Base-by-base conservation (phyloP, 2,888 invertebrate species). In the Esperia sulphurella region DNA sequence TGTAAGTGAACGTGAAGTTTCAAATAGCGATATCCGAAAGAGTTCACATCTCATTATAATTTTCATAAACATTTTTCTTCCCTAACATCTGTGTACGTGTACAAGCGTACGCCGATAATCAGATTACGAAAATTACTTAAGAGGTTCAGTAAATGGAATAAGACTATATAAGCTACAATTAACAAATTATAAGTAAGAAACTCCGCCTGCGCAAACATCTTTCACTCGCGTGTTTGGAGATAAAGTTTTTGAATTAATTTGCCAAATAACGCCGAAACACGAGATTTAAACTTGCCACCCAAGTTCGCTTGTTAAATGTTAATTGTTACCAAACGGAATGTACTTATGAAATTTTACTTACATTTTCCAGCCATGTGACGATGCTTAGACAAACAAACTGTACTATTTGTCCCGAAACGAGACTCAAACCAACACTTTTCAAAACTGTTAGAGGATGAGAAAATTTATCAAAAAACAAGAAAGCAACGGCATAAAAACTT, bases 231-330 rank as follows among this genome's bases (percentile, higher is more conserved):
- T 82, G 81, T 76, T 76, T 70, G 64, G 66, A 74, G 77, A 77
- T 79, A 77, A 84, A 85, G 78, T 86, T 86, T 75, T 58, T 65
- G 79, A 83, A 85, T 84, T 84, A 83, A 84, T 85, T 85, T 81
- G 82, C 79, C 83, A 83, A 83, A 83, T 85, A 82, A 82, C 76
- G 77, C 65, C 72, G 80, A 82, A 83, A 85, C 79, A 83, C 80
- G 83, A 79, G 81, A 80, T 81, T 83, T 79, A 73, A 83, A 82
- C 79, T 81, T 78, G 68, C 71, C 77, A 69, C 70, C 67, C 59
- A 83, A 83, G 75, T 84, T 83, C 57, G 78, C 81, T 84, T 83
- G 81, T 83, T 82, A 83, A 79, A 83, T 83, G 79, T 80, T 84
- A 81, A 85, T 83, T 82, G 82, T 79, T 79, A 73, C 72, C 68